phyloP scores from a whole-genome alignment of 2,888 invertebrate genomes.

The Sphecodes monilicornis region DNA sequence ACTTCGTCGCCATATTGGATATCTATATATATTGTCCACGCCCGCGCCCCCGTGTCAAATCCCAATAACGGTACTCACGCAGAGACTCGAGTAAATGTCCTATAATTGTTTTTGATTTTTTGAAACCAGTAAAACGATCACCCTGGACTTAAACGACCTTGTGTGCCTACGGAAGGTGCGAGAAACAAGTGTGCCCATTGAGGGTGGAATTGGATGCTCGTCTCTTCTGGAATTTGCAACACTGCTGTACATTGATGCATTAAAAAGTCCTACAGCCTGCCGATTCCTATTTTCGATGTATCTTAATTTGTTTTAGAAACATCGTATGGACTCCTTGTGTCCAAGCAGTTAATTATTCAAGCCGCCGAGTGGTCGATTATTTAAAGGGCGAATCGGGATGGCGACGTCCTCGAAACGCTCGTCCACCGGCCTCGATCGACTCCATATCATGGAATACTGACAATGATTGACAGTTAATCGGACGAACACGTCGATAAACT shows the following conservation, averaged over 20 bases:
- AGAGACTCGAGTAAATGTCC: too few species aligned
- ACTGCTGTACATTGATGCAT: not conserved
- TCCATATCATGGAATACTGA: constrained; percentile 24
- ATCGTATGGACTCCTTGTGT: not conserved
- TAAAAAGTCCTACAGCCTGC: not conserved
- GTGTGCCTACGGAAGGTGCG: too few species aligned
- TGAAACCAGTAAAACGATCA: too few species aligned
- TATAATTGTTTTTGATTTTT: too few species aligned
- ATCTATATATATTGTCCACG: too few species aligned
- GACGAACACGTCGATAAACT: constrained; percentile 40
- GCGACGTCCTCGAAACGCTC: constrained; percentile 53
- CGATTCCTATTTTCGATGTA: not conserved
- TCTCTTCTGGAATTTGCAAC: not conserved
- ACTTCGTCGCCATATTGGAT: too few species aligned
- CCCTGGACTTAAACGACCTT: too few species aligned
- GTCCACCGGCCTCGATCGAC: constrained; percentile 58
- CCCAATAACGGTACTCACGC: too few species aligned
- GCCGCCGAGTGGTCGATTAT: constrained; percentile 66
- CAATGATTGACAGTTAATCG: constrained; percentile 53
- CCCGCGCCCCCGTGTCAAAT: too few species aligned
- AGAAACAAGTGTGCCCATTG: too few species aligned
- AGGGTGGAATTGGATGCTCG: too few species aligned
- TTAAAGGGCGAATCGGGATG: constrained; percentile 57
- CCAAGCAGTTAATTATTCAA: not conserved
- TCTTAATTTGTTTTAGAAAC: not conserved